Conservation (phyloP, 2,797 vertebrate species). For the Sus cebifrons region DNA sequence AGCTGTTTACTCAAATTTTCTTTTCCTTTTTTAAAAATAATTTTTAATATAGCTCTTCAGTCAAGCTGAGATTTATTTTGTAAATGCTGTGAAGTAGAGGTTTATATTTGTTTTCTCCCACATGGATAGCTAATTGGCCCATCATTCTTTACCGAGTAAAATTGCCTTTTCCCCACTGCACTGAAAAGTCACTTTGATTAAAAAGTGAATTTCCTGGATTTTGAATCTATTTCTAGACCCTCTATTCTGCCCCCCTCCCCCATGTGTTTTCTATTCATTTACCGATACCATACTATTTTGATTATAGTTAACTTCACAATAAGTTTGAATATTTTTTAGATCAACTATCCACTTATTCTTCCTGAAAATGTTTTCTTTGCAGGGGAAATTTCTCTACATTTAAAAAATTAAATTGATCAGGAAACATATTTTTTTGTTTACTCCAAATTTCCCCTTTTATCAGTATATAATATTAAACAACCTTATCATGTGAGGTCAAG, state of each 20-base stretch:
- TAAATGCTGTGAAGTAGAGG: conserved; percentile 5
- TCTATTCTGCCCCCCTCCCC: background rate
- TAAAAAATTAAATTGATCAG: conserved; percentile 18
- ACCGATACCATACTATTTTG: background rate
- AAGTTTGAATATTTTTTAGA: conserved; percentile 42
- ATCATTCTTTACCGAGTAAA: conserved; percentile 46
- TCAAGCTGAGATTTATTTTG: conserved; percentile 42
- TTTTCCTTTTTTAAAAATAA: background rate
- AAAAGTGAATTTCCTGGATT: background rate
- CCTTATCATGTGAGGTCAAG: background rate
- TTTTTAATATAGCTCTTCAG: conserved; percentile 3
- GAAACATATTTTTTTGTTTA: background rate
- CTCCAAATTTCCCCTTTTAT: conserved; percentile 43
- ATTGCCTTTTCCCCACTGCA: background rate
- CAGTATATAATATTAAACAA: conserved; percentile 49
- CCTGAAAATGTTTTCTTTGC: background rate
- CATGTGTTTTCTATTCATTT: background rate
- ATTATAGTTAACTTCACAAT: background rate
- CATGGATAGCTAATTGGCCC: background rate
- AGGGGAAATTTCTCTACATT: background rate
- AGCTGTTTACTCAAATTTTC: background rate
- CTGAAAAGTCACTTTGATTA: conserved; percentile 54
- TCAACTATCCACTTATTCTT: background rate
- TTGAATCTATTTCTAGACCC: conserved; percentile 11
- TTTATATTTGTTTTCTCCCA: conserved; percentile 29